Evolutionary conservation across 2,797 vertebrate species (phyloP).

Genomic region (Fringilla coelebs): DNA sequence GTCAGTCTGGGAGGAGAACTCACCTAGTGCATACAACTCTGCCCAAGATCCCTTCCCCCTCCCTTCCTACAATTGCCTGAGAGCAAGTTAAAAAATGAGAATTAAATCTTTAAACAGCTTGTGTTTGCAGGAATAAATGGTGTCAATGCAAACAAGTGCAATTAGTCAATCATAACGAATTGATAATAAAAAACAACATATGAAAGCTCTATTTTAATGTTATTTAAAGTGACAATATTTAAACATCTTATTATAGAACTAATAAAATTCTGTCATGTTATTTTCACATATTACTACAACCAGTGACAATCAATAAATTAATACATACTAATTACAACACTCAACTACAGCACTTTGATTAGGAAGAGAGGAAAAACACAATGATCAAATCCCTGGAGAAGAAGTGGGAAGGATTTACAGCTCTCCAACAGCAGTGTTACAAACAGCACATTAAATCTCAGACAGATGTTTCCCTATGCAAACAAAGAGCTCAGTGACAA

Average conservation of each 20-base stretch:
- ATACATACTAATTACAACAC: not conserved
- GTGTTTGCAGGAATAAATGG: not conserved
- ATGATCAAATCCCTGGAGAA: not conserved
- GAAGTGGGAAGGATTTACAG: constrained; percentile 43
- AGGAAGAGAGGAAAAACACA: not conserved
- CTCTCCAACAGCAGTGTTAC: constrained; percentile 37
- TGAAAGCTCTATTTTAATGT: not conserved
- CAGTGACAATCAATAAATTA: not conserved
- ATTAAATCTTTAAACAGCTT: constrained; percentile 13
- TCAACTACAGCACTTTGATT: not conserved
- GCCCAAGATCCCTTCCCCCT: not conserved
- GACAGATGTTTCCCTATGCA: constrained; percentile 63
- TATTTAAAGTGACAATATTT: constrained; percentile 4
- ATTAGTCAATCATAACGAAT: not conserved
- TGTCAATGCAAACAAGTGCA: constrained; percentile 5
- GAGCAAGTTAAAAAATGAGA: not conserved
- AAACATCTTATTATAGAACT: not conserved
- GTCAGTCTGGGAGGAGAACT: not conserved
- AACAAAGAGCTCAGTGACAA: constrained; percentile 45
- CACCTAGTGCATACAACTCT: fast-evolving
- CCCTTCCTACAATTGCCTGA: not conserved
- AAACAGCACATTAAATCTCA: constrained; percentile 55
- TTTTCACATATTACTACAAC: not conserved
- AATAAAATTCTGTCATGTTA: not conserved
- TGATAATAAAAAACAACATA: not conserved